Base-by-base conservation (phyloP, 2,888 invertebrate genomes). In the Abrostola tripartita region DNA sequence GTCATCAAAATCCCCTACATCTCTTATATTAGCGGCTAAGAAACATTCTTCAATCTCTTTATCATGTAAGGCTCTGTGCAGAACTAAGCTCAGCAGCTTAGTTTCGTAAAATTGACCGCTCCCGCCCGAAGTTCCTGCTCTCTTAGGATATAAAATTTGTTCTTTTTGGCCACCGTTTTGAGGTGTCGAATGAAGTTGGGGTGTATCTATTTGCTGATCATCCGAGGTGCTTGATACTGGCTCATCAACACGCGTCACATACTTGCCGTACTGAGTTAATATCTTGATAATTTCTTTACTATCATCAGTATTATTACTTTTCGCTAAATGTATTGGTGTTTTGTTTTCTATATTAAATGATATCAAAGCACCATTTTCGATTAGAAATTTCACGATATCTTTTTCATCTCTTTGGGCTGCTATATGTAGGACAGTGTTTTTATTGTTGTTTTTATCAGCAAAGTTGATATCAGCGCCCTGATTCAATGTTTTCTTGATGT, bases 1-100 rank as follows among this genome's bases (percentile, higher is more conserved):
- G 40, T 86, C 86, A 58, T 86, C 86, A 12, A 86, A 76, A 11
- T 81, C 86, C 6, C 86, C 86, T 49, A 86, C 82, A 10, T 79
- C 79, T 49, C 70, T 75, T 42, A 86, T 81, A 51, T 86, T 86
- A 8, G 86, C 79, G 7, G 82, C 86, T 53, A 86, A 74, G 57
- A 76, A 68, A 68, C 77, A 86, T 10, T 77, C 58, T 54, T 77
- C 68, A 58, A 85, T 84, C 10, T 74, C 68, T 10, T 65, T 58
- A 52, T 82, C 78, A 52, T 81, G 80, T 37, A 85, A 54, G 6
- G 83, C 82, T 72, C 82, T 76, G 42, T 82, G 69, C 6, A 81
- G 63, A 8, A 85, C 75, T 60, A 85, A 74, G 52, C 81, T 79
- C 38, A 85, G 66, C 1, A 85, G 58, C 58, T 85, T 85, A 0